Evolutionary conservation across 2,797 vertebrate genomes (phyloP).

Genomic region (Fistularia commersonii): DNA sequence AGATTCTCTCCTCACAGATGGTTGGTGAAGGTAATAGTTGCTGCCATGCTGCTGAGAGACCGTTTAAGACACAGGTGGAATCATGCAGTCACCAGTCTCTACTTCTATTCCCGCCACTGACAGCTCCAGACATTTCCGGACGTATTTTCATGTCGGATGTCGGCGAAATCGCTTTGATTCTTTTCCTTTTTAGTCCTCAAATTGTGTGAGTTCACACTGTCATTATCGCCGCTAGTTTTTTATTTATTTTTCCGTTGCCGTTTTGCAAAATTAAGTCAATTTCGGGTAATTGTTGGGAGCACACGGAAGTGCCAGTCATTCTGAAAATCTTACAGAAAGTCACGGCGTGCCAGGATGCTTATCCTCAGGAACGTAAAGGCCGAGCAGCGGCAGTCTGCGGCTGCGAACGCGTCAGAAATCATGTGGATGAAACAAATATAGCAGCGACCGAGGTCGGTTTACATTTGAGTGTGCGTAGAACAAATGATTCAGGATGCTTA

Average conservation of each 20-base stretch:
- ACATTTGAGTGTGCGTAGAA: too few species aligned
- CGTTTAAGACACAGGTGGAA: conserved; percentile 1
- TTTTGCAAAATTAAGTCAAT: conserved; percentile 37
- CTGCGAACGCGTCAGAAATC: background rate
- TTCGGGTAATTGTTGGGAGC: conserved; percentile 32
- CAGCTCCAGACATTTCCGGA: background rate
- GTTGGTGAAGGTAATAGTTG: conserved; percentile 19
- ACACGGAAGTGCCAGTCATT: conserved; percentile 33
- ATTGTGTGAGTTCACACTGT: conserved; percentile 16
- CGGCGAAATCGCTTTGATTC: background rate
- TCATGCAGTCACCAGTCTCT: too few species aligned
- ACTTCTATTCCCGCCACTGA: background rate
- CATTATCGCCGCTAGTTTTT: conserved; percentile 19
- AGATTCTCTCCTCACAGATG: conserved; percentile 38
- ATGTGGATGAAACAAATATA: background rate
- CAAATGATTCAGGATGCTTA: too few species aligned
- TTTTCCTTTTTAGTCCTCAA: background rate
- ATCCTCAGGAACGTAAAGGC: background rate
- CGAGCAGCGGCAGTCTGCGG: too few species aligned
- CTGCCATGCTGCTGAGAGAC: conserved; percentile 22
- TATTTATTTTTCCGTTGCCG: conserved; percentile 27
- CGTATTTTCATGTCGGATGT: conserved; percentile 11
- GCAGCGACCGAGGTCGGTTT: too few species aligned
- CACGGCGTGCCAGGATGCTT: conserved; percentile 5
- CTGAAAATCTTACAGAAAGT: conserved; percentile 22